A percentile compares a stretch with the other conserved stretches of the same genome.
Evolutionary conservation across 2,888 invertebrate genomes (phyloP).

Genomic region (Chrysina gloriosa): DNA sequence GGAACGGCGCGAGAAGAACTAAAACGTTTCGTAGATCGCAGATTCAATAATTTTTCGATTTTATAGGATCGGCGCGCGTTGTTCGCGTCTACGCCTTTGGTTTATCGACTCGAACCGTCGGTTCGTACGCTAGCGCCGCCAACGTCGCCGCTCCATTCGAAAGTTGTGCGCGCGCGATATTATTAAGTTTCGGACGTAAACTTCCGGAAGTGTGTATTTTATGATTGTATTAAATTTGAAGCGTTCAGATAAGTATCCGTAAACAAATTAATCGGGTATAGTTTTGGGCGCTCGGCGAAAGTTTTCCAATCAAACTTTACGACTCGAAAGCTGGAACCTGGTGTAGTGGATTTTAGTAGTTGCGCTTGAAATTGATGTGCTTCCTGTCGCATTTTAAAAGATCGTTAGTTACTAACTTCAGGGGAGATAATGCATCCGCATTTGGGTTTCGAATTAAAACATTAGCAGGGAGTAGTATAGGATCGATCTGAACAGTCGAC

Average conservation of each 20-base stretch:
- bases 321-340: too few species aligned
- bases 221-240: not conserved
- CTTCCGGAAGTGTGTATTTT: too few species aligned
- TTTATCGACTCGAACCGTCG: not conserved
- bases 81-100: not conserved
- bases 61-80: not conserved
- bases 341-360: too few species aligned
- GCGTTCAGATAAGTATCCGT: not conserved
- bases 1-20: not conserved
- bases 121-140: not conserved
- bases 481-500: too few species aligned
- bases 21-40: not conserved
- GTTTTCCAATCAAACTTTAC: slow-evolving; percentile 10
- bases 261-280: slow-evolving; percentile 2
- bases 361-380: too few species aligned
- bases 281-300: not conserved
- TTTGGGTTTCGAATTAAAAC: too few species aligned
- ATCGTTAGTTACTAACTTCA: too few species aligned
- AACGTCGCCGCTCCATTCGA: not conserved
- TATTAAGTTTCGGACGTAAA: too few species aligned
- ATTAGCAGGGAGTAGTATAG: too few species aligned
- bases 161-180: not conserved
- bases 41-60: not conserved
- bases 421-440: too few species aligned
- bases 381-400: too few species aligned